Conservation (phyloP, 2,888 invertebrate species). For the Ctenicera cuprea region DNA sequence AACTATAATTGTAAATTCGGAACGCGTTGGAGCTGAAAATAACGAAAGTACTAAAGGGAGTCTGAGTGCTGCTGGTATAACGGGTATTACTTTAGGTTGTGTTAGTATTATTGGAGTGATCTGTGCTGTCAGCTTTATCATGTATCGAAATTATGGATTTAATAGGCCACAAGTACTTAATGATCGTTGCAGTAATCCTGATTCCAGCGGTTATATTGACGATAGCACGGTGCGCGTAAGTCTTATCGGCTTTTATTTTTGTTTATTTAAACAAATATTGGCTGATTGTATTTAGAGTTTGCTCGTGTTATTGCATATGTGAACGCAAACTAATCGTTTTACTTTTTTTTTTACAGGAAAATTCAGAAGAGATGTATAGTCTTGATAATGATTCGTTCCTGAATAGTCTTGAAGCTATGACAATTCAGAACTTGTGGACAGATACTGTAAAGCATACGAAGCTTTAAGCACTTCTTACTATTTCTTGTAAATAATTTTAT, state of each 20-base stretch:
- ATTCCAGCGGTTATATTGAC: slow-evolving; percentile 91
- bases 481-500: slow-evolving; percentile 49
- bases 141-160: slow-evolving; percentile 83
- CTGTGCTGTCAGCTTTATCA: slow-evolving; percentile 80
- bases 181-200: slow-evolving; percentile 89
- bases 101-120: slow-evolving; percentile 79
- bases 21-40: slow-evolving; percentile 48
- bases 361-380: slow-evolving; percentile 95
- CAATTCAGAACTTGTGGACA: slow-evolving; percentile 95
- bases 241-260: slow-evolving; percentile 53
- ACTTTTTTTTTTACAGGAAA: slow-evolving; percentile 80
- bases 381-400: slow-evolving; percentile 95
- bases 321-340: background rate
- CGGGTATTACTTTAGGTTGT: slow-evolving; percentile 82
- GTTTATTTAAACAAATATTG: background rate
- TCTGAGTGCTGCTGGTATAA: slow-evolving; percentile 74
- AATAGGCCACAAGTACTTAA: slow-evolving; percentile 90
- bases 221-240: slow-evolving; percentile 90
- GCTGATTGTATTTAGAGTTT: background rate
- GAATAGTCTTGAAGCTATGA: slow-evolving; percentile 94
- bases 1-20: slow-evolving; percentile 50
- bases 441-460: slow-evolving; percentile 94
- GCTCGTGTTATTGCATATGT: background rate
- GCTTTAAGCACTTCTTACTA: slow-evolving; percentile 75
- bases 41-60: slow-evolving; percentile 59